A percentile compares a stretch with the other conserved stretches of the same genome.
Evolutionary conservation across 2,113 vertebrate genomes (phyloP).

Genomic region (Bagarius yarrelli): DNA sequence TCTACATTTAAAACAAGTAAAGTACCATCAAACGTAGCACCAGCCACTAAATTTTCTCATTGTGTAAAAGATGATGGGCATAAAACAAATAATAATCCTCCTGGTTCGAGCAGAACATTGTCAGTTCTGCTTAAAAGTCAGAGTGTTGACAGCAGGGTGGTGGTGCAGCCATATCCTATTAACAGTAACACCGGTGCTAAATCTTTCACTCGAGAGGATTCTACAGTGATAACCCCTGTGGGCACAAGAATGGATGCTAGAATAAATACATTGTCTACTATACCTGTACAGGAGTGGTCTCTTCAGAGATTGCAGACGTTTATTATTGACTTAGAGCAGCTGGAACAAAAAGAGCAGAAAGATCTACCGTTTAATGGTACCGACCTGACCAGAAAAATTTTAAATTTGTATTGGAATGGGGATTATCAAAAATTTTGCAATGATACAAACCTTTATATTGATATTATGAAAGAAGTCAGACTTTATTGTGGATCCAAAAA

Average conservation of each 20-base stretch:
- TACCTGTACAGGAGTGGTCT: slow-evolving; percentile 50
- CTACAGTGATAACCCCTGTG: not conserved
- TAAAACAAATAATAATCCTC: not conserved
- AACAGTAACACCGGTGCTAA: not conserved
- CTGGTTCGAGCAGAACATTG: not conserved
- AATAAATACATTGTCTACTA: not conserved
- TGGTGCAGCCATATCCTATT: not conserved
- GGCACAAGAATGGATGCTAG: not conserved
- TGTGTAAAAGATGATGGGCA: not conserved
- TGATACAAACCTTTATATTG: not conserved
- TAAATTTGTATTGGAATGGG: slow-evolving; percentile 53
- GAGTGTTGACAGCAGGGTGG: not conserved
- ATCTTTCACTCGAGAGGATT: not conserved
- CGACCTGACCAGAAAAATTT: rapidly evolving
- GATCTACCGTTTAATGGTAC: rapidly evolving
- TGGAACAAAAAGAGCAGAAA: not conserved
- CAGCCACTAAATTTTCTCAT: not conserved
- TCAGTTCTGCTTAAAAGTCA: not conserved
- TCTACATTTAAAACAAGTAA: not conserved
- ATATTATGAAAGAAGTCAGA: not conserved
- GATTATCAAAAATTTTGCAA: rapidly evolving
- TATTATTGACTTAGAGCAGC: not conserved
- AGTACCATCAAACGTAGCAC: not conserved
- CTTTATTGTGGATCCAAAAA: not conserved
- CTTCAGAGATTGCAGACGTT: not conserved